A percentile compares a stretch with the other conserved stretches of the same genome.
These are phyloP conservation scores for Drosophila dives DNA, from an alignment of 2,888 invertebrate species.

Conservation along the genomic window DNA sequence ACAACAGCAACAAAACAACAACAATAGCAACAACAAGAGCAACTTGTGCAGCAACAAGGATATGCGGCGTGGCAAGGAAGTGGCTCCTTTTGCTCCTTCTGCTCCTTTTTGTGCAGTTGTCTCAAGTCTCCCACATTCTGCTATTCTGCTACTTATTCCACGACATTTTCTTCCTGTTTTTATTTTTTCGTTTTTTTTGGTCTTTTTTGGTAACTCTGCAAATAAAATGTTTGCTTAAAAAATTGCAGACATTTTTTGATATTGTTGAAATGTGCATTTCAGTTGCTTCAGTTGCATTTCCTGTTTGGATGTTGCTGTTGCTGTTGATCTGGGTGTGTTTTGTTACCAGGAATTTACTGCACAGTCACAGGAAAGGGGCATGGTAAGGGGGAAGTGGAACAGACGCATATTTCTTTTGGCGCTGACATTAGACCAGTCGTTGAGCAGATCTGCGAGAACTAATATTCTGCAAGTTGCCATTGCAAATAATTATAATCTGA, in stretches of 20 bases:
- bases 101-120: constrained; percentile 44
- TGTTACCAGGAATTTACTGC: constrained; percentile 71
- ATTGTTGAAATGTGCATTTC: constrained; percentile 52
- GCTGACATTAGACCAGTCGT: constrained; percentile 11
- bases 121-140: constrained; percentile 50
- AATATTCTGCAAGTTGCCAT: background rate
- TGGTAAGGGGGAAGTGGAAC: constrained; percentile 2
- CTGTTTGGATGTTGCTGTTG: background rate
- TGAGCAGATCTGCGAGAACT: background rate
- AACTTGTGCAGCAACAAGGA: constrained; percentile 15
- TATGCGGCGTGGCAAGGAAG: constrained; percentile 32
- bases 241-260: constrained; percentile 65
- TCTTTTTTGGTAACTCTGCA: constrained; percentile 30
- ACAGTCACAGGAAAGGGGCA: constrained; percentile 59
- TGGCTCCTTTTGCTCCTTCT: constrained; percentile 24
- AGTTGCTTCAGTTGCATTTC: constrained; percentile 25
- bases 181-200: background rate
- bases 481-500: background rate
- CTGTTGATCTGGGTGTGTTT: constrained; percentile 35
- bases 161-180: background rate
- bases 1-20: constrained; percentile 62
- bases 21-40: constrained; percentile 55
- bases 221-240: constrained; percentile 78
- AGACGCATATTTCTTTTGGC: constrained; percentile 11
- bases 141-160: constrained; percentile 21